Conservation (phyloP, 2,797 vertebrate species). For the Silurus lanzhouensis region DNA sequence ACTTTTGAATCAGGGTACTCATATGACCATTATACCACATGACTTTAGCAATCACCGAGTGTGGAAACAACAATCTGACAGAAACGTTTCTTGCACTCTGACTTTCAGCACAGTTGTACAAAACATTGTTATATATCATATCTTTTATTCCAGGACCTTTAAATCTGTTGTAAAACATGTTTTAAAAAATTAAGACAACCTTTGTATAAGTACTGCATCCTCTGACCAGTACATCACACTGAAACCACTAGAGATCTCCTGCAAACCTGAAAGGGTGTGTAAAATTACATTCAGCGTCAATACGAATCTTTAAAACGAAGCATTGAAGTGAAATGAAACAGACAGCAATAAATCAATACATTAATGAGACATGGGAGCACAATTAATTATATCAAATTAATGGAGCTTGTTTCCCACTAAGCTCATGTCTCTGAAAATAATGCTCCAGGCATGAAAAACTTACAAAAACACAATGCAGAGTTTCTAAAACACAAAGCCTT, state of each 20-base stretch:
- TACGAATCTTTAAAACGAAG: background rate
- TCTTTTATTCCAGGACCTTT: background rate
- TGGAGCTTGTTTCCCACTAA: background rate
- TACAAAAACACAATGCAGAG: background rate
- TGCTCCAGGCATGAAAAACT: background rate
- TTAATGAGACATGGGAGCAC: slow-evolving; percentile 33
- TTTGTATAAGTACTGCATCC: background rate
- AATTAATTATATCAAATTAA: slow-evolving; percentile 41
- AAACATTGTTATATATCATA: background rate
- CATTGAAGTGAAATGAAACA: slow-evolving; percentile 27
- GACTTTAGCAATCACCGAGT: background rate
- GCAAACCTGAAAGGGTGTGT: background rate
- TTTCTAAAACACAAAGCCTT: too few relatives aligned
- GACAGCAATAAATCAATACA: slow-evolving; percentile 39
- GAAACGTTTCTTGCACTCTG: too few relatives aligned
- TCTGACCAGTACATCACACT: background rate
- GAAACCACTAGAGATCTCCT: background rate
- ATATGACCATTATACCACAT: background rate
- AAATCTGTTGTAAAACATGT: background rate
- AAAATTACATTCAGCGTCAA: background rate
- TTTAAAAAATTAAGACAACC: background rate
- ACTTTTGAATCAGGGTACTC: background rate
- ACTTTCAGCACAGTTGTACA: background rate
- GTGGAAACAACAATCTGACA: background rate
- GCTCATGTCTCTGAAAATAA: background rate